Percentiles rank a stretch among this genome's conserved stretches.
phyloP scores from a whole-genome alignment of 2,888 invertebrate species.

The Pheosia gnoma region DNA sequence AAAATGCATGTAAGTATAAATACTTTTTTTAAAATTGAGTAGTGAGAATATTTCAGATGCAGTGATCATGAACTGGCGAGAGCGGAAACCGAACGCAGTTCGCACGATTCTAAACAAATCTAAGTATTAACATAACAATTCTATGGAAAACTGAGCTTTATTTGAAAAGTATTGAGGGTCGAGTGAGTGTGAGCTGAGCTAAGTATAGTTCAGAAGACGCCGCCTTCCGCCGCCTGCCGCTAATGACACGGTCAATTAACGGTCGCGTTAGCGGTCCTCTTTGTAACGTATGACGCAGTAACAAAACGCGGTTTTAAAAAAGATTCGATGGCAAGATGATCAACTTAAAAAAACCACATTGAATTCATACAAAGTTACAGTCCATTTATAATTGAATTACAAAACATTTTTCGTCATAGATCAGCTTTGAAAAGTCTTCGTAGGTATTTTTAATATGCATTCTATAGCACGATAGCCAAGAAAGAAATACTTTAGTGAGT shows the following conservation, averaged over 20 bases:
- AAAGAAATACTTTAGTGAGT: background rate
- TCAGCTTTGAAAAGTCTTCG: no score
- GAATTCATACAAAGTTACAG: no score
- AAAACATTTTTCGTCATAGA: no score
- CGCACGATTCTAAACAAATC: constrained; percentile 52
- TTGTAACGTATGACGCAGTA: constrained; percentile 47
- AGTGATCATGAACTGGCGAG: constrained; percentile 65
- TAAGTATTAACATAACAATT: constrained; percentile 30
- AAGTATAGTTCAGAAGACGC: constrained; percentile 45
- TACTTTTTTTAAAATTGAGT: no score
- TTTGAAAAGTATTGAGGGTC: constrained; percentile 25
- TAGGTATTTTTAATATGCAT: background rate
- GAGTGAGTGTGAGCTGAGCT: constrained; percentile 15
- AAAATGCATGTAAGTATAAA: no score
- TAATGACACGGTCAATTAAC: constrained; percentile 74
- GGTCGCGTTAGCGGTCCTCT: constrained; percentile 52
- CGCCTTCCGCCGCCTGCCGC: constrained; percentile 55
- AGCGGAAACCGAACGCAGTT: constrained; percentile 66
- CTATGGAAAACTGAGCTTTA: constrained; percentile 40
- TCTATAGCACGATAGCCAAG: background rate
- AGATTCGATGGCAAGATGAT: no score
- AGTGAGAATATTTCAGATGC: constrained; percentile 10
- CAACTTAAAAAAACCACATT: no score
- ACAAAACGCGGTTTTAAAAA: constrained; percentile 40
- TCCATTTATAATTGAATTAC: no score